Percentiles rank a stretch among this genome's conserved stretches.
These are phyloP conservation scores for Serranus cabrilla DNA, from an alignment of 2,797 vertebrate species.

Conservation along the genomic window DNA sequence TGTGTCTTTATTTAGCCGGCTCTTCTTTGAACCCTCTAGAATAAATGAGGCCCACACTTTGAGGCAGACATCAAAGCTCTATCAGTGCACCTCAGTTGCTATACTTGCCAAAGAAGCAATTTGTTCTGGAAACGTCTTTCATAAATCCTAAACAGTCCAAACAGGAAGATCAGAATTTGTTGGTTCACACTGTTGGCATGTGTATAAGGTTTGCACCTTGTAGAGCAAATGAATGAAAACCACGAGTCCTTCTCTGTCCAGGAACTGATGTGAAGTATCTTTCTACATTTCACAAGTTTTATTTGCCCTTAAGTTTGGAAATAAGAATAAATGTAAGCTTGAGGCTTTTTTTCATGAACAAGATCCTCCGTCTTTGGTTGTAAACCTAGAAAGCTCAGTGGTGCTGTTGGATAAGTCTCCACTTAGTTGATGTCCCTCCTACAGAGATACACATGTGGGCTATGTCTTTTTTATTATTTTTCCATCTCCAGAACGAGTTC, in stretches of 20 bases:
- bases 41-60: neutral
- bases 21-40: neutral
- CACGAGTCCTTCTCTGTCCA: neutral
- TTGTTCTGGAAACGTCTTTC: neutral
- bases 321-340: conserved; percentile 32
- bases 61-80: neutral
- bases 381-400: conserved; percentile 42
- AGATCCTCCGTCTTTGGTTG: conserved; percentile 22
- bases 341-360: conserved; percentile 34
- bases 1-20: neutral
- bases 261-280: conserved; percentile 9
- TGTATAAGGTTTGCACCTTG: neutral
- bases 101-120: neutral
- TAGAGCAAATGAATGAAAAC: neutral
- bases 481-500: conserved; percentile 61
- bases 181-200: neutral
- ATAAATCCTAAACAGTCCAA: neutral
- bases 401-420: conserved; percentile 44
- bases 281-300: conserved; percentile 30
- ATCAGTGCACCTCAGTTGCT: neutral
- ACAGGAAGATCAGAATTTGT: neutral
- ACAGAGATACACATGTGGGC: conserved; percentile 60
- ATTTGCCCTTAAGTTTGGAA: conserved; percentile 24
- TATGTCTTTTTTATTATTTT: conserved; percentile 56
- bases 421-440: conserved; percentile 52